These are phyloP conservation scores for Pseudobourletiella spinata DNA, from an alignment of 1,140 invertebrate species.

Conservation along the genomic window DNA sequence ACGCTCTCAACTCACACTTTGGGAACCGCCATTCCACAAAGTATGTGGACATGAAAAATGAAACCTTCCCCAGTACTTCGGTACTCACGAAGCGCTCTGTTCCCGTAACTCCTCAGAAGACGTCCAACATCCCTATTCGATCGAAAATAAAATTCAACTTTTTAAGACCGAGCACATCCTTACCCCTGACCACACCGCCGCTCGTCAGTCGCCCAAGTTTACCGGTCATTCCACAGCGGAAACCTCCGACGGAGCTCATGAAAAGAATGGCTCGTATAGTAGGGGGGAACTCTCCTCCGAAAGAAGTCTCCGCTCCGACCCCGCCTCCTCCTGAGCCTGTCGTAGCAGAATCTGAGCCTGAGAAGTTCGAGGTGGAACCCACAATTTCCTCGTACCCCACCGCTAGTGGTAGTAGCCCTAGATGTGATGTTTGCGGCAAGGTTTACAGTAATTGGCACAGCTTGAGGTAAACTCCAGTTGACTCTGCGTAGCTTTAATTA, in stretches of 20 bases:
- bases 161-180: neutral
- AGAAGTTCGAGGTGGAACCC: too few species aligned
- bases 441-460: neutral
- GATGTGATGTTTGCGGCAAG: neutral
- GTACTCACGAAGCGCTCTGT: too few species aligned
- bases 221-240: too few species aligned
- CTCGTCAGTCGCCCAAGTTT: too few species aligned
- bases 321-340: too few species aligned
- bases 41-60: too few species aligned
- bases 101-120: too few species aligned
- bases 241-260: neutral
- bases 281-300: neutral
- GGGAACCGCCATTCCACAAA: neutral
- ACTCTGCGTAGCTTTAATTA: neutral
- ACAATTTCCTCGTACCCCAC: too few species aligned
- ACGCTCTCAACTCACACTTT: neutral
- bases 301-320: neutral
- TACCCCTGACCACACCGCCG: too few species aligned
- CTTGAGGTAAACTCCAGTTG: neutral
- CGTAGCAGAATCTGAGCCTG: too few species aligned
- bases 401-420: neutral
- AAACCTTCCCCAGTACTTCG: too few species aligned
- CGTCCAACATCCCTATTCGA: neutral
- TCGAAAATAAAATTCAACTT: slow-evolving; percentile 4
- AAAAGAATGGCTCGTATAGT: neutral